Evolutionary conservation across 2,888 invertebrate species (phyloP), one percentile per base, ranked within the genome.

Genomic region (Helicoverpa assulta): DNA sequence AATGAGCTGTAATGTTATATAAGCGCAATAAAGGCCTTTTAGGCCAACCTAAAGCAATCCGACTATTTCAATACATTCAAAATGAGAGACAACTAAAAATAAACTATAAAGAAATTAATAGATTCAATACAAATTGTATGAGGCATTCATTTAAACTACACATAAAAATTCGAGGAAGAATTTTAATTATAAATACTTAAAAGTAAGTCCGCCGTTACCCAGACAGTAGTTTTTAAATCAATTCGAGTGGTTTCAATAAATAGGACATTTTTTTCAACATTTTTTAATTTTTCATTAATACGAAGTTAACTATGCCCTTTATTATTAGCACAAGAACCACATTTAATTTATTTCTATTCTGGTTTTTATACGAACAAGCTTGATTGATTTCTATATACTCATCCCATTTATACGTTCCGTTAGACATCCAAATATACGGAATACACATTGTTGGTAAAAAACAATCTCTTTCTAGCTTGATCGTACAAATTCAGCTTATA

Each of bases 141-240:
- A 81, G 82, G 81, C 72, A 67, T 70, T 71, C 51, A 62, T 60
- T 64, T 65, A 65, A 43, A 73, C 55, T 78, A 76, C 51, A 68
- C 64, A 62, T 16, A 40, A 69, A 79, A 83, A 84, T 84, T 84
- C 85, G 83, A 85, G 85, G 76, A 79, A 79, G 73, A 73, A 72
- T 61, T 60, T 61, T 61, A 26, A 67, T n/a, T 67, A 70, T 74
- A 69, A 80, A 78, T 82, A 84, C 70, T 67, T 70, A 73, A 14
- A 54, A 69, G 56, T 61, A 54, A 40, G 64, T 68, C 50, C 6
- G 67, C 53, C 54, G 50, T 71, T 53, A 61, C 33, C 33, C 26
- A 61, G 57, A 69, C 76, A 56, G 14, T 21, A 50, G 33, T 50
- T 26, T 21, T 29, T 10, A 68, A 56, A 61, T 58, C 43, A 73